These are phyloP conservation scores for Neodiprion pinetum DNA, from an alignment of 1,140 invertebrate species.

Conservation along the genomic window DNA sequence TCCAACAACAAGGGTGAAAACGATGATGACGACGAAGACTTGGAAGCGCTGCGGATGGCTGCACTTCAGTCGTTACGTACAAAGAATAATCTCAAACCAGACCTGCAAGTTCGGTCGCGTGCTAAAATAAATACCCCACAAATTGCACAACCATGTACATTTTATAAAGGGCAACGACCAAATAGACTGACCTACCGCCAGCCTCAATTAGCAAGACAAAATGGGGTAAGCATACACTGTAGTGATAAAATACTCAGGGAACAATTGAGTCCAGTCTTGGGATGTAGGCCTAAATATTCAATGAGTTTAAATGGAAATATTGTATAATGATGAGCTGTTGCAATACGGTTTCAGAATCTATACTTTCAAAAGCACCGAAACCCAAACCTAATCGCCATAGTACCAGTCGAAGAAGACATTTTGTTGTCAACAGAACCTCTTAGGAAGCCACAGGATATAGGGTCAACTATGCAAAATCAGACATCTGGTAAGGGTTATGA, in stretches of 20 bases:
- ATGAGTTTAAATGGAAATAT: too few species aligned
- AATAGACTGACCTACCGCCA: slow-evolving; percentile 34
- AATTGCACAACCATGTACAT: slow-evolving; percentile 30
- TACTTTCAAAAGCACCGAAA: slow-evolving; percentile 48
- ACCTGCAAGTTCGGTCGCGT: slow-evolving; percentile 24
- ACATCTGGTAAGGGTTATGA: background rate
- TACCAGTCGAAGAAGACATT: slow-evolving; percentile 48
- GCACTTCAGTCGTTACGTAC: slow-evolving; percentile 50
- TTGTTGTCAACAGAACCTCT: slow-evolving; percentile 20
- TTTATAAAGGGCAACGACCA: slow-evolving; percentile 34
- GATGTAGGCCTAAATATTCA: too few species aligned
- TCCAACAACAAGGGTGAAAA: slow-evolving; percentile 54
- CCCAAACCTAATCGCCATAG: slow-evolving; percentile 57
- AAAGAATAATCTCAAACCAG: slow-evolving; percentile 36
- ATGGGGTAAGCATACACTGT: slow-evolving; percentile 39
- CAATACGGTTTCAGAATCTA: slow-evolving; percentile 41
- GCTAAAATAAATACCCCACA: slow-evolving; percentile 24
- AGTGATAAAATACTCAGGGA: background rate
- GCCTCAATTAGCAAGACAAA: slow-evolving; percentile 38
- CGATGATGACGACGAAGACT: slow-evolving; percentile 58
- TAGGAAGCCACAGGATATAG: background rate
- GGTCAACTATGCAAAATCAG: background rate
- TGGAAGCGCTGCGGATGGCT: slow-evolving; percentile 54
- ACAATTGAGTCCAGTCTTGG: slow-evolving; percentile 11
- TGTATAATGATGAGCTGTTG: background rate